Percentiles rank a stretch among this genome's conserved stretches.
These are phyloP conservation scores for Trachelus tabidus DNA, from an alignment of 2,888 invertebrate genomes.

Conservation along the genomic window DNA sequence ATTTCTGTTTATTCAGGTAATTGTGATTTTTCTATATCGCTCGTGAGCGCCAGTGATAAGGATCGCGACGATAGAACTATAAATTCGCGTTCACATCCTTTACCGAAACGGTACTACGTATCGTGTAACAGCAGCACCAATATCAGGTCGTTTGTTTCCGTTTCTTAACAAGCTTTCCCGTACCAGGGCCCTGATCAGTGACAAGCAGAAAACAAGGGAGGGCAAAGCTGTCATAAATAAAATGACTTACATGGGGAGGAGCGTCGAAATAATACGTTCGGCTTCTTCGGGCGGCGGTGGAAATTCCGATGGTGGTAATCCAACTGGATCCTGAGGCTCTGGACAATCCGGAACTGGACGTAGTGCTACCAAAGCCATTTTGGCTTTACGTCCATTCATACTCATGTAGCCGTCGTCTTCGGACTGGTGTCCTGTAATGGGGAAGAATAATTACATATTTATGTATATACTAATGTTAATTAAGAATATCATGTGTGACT, in stretches of 20 bases:
- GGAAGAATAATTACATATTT: neutral
- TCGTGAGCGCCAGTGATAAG: neutral
- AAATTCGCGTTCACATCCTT: neutral
- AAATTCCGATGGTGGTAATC: constrained; percentile 70
- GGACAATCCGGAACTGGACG: constrained; percentile 73
- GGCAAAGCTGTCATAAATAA: neutral
- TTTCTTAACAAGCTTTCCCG: neutral
- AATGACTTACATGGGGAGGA: constrained; percentile 76
- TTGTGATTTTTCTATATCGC: neutral
- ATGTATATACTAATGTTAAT: neutral
- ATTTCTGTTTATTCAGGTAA: neutral
- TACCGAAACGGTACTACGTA: neutral
- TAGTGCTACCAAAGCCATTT: constrained; percentile 73
- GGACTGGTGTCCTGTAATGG: constrained; percentile 77
- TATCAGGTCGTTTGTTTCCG: neutral
- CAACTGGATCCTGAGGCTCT: constrained; percentile 66
- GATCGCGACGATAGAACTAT: neutral
- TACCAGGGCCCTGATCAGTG: neutral
- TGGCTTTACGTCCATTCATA: constrained; percentile 87
- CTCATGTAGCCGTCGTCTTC: constrained; percentile 95
- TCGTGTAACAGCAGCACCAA: neutral
- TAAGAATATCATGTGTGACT: neutral
- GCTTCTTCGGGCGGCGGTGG: constrained; percentile 84
- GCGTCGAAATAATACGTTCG: constrained; percentile 79
- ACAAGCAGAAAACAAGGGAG: neutral